Base-by-base conservation (phyloP, 2,888 invertebrate genomes). In the Yponomeuta evonymella region DNA sequence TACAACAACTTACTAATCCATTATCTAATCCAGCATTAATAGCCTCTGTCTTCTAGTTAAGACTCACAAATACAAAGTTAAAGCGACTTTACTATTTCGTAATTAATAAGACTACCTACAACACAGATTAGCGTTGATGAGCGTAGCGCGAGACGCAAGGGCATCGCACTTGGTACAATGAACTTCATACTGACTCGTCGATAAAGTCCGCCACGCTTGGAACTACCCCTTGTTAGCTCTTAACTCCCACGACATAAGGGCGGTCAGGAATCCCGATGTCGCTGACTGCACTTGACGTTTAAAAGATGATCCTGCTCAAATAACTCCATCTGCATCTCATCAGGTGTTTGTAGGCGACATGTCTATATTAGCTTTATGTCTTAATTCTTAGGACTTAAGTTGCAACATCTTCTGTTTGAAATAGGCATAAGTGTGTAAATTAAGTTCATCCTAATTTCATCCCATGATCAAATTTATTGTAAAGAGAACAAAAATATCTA, bases 251-350 rank as follows among this genome's bases (percentile, higher is more conserved):
- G 43, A 43, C 43, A 43, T 43, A 43, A 43, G 8, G 43, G 9
- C 43, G 8, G 6, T 8, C 6, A 43, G 43, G 43, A 43, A 43
- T 43, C 43, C 43, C 43, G 8, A 43, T 43, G 8, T 8, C 3
- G 8, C 43, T 43, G 43, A 8, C 43, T 43, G 43, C 51, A 58
- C 33, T 65, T 8, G 12, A 65, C 30, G 65, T 10, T 23, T 65
- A 23, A 65, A 65, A 67, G 43, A 67, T 67, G 67, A 67, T 67
- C 67, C 67, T 33, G 67, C 48, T 29, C n/a, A 67, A 36, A 43
- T n/a, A 36, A 43, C 51, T 58, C 33, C 67, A 67, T 67, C 67
- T 67, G 67, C 43, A n/a, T 67, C 33, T 67, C 67, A 67, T 67
- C 12, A 67, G 67, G 73, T 15, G 15, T 58, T 58, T 15, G 12